Evolutionary conservation across 2,113 vertebrate species (phyloP), one percentile per base, ranked within the genome.

Genomic region (Pelusios castaneus): DNA sequence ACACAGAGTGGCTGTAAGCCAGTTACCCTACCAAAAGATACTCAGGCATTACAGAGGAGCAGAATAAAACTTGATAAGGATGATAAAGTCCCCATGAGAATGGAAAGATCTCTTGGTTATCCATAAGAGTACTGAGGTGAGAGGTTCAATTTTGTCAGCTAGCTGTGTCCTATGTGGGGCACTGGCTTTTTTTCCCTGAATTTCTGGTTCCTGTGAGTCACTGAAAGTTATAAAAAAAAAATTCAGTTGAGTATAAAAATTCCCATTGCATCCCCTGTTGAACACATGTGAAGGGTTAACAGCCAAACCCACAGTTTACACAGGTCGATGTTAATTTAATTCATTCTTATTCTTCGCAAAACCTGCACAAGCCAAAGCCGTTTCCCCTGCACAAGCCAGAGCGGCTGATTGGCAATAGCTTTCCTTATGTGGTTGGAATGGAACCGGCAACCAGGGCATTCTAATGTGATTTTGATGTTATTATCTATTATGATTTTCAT

Each of bases 121-220:
- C 38, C 21, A n/a, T 34, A 63, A 63, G 31, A 63, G 31, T 63
- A 24, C 38, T 73, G 34, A 19, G 8, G 38, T 73, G 38, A 73
- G 38, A 2, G 21, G 38, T 73, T 73, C 5, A 10, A 21, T 38
- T 70, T 73, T 38, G 9, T 41, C 63, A 41, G n/a, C 5, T 41
- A 73, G 21, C 67, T 73, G 67, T 38, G 17, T 73, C 67, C 10
- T 17, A 24, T 17, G 38, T 41, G 10, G 11, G 17, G 19, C 70
- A 73, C 93, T 92, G 95, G 91, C 89, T 96, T 94, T 95, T 92
- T 87, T 54, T 86, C 96, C 89, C 88, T 95, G 91, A 88, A 97
- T 88, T 90, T 91, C 88, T 94, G 96, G 89, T 90, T 95, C 95
- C 84, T 87, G 82, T 77, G 85, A 91, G 95, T 96, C 89, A 89